Base-by-base conservation (phyloP, 2,888 invertebrate genomes). In the Glyphotaelius pellucidus region DNA sequence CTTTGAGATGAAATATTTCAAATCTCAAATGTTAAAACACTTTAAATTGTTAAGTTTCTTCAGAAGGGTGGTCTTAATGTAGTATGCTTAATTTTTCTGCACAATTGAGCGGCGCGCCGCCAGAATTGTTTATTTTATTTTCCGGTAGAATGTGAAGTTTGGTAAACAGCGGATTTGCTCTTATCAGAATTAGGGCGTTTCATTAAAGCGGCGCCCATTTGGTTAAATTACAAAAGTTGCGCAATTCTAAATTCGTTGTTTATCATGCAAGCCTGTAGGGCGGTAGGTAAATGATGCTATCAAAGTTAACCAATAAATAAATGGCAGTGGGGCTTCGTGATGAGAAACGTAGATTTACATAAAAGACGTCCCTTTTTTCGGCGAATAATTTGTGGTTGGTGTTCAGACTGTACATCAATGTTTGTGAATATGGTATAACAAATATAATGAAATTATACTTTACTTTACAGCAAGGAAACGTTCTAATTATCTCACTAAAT, bases 151-250 rank as follows among this genome's bases (percentile, higher is more conserved):
- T 85, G 85, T 42, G n/a, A 86, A 47, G 38, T 86, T 86, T 42
- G 30, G 30, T 30, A 86, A 86, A 86, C 42, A 83, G 86, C 38
- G 86, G 42, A 86, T 47, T 42, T 30, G 38, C 47, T 86, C 86
- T 86, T 86, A 86, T 86, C 86, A 42, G 86, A 86, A 86, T 86
- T 47, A 86, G 42, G 85, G 86, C 47, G 30, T 86, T 86, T 86
- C 86, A 86, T 85, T 85, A 85, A 47, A 86, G 42, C 86, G 86
- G 42, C 25, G 42, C 86, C 86, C 47, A 86, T 86, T 86, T 42
- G 86, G 42, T 11, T 42, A 86, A 86, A 86, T 86, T 86, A 86
- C 86, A 86, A 86, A 86, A 86, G 86, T 86, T 86, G 7, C 86
- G 38, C 42, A 35, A 30, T n/a, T 86, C 86, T 30, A 42, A 86